Base-by-base conservation (phyloP, 2,113 vertebrate genomes). In the Nothocercus julius region DNA sequence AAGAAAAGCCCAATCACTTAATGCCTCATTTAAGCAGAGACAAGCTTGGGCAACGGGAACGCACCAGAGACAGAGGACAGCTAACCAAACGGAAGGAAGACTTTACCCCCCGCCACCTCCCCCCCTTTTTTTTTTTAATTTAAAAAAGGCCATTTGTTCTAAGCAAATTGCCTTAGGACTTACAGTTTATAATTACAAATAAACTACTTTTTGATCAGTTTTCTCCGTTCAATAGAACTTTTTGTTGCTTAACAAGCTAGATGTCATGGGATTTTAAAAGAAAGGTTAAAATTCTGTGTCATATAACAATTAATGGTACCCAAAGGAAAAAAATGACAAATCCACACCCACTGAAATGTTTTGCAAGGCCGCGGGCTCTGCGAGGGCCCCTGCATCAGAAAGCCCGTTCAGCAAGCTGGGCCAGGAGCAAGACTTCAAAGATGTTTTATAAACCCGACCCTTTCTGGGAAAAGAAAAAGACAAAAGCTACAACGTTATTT, bases 231-330 rank as follows among this genome's bases (percentile, higher is more conserved):
- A 98, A 98, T 95, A 96, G 97, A 88, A 97, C 96, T 96, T 97
- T 96, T 96, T 98, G 97, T 98, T 98, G 95, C 80, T 87, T 92
- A 93, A 87, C 96, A 80, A 96, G 94, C 93, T 96, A 97, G 97
- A 96, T 96, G 97, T 98, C 98, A 98, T 98, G 98, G 91, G 98
- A 97, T 98, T 97, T 94, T 95, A 85, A 96, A 78, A 80, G 68
- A 98, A 98, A 98, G 95, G 95, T 97, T 98, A 97, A 97, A 97
- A 95, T 90, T 95, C 66, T 82, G 69, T 80, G 64, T 63, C 24
- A 93, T 90, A 95, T 87, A 94, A 95, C 72, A 88, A 95, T 91
- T 91, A 92, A 95, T 44, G 91, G 87, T 83, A 89, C 58, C 89
- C 95, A 86, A 96, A 92, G 87, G 80, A 86, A 96, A 95, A 95